phyloP scores from a whole-genome alignment of 2,888 invertebrate genomes.

The Leptura quadrifasciata region DNA sequence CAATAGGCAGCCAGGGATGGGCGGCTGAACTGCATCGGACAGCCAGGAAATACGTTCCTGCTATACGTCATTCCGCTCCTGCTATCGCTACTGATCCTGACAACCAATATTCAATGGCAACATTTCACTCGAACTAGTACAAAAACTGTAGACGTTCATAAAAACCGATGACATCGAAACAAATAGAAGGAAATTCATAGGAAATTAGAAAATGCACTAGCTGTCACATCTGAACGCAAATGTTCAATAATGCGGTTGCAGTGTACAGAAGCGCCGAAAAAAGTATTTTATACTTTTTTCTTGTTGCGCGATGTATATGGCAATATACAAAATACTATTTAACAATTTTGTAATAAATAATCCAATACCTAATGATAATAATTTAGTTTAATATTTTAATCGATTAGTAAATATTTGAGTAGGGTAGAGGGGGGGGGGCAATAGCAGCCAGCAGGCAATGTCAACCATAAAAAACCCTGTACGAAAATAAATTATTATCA shows the following conservation, averaged over 20 bases:
- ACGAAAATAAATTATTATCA: too few relatives aligned
- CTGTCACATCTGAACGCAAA: conserved; percentile 4
- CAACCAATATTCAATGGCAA: conserved; percentile 62
- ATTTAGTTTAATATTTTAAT: too few relatives aligned
- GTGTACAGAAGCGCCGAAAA: background rate
- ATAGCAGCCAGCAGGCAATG: too few relatives aligned
- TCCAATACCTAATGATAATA: too few relatives aligned
- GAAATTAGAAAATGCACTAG: conserved; percentile 50
- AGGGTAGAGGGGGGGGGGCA: too few relatives aligned
- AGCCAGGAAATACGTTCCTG: conserved; percentile 70
- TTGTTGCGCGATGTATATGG: too few relatives aligned
- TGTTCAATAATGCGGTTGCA: background rate
- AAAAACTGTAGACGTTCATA: conserved; percentile 32
- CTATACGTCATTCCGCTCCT: conserved; percentile 64
- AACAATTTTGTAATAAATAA: too few relatives aligned
- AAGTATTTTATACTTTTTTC: too few relatives aligned
- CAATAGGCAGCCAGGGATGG: conserved; percentile 61
- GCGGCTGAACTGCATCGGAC: conserved; percentile 67
- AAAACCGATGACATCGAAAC: conserved; percentile 47
- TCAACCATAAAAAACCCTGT: too few relatives aligned
- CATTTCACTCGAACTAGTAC: conserved; percentile 31
- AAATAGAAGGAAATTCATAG: conserved; percentile 51
- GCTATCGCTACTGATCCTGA: conserved; percentile 64
- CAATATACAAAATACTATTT: too few relatives aligned
- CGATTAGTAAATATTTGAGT: too few relatives aligned